Base-by-base conservation (phyloP, 2,797 vertebrate species). In the Morelia viridis region DNA sequence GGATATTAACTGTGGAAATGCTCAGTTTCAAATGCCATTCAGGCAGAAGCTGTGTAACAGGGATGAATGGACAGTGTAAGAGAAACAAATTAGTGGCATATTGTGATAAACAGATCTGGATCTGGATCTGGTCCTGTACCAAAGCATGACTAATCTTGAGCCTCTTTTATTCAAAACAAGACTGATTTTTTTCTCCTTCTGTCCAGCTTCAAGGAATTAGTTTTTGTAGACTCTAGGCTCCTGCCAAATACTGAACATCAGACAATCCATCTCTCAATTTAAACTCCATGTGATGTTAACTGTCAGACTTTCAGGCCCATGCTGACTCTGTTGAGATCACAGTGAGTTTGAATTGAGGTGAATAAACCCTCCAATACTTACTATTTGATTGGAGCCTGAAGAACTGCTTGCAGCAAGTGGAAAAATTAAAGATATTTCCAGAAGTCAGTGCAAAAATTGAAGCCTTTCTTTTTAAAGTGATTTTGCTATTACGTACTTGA, bases 181-280 rank as follows among this genome's bases (percentile, higher is more conserved):
- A 57, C 68, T 41, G 60, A 71, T 80, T 80, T 87, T 53, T 15
- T 22, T 12, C 4, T 17, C 7, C 83, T 76, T 87, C 92, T n/a
- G 58, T 87, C 89, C 85, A 83, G 31, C 58, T 90, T 90, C 58
- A 62, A 89, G 46, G 85, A 90, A 92, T 90, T 92, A 83, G 46
- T 83, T 90, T 92, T 64, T 41, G n/a, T 83, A 92, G 92, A 87
- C 92, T 64, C 89, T 83, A 90, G 84, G 53, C 58, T 92, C 88
- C 85, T 92, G 92, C 89, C 89, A 92, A 92, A 92, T 88, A 80
- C 68, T 64, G 58, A 68, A 61, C 85, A 87, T 64, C 65, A 90
- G 89, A 92, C 92, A 90, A 92, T 92, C 89, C 89, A 90, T 92
- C 92, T 92, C 65, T 90, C 92, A 92, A 92, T 92, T 92, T 92